Conservation (phyloP, 1,140 invertebrate genomes). For the Himalopsyche phryganea region DNA sequence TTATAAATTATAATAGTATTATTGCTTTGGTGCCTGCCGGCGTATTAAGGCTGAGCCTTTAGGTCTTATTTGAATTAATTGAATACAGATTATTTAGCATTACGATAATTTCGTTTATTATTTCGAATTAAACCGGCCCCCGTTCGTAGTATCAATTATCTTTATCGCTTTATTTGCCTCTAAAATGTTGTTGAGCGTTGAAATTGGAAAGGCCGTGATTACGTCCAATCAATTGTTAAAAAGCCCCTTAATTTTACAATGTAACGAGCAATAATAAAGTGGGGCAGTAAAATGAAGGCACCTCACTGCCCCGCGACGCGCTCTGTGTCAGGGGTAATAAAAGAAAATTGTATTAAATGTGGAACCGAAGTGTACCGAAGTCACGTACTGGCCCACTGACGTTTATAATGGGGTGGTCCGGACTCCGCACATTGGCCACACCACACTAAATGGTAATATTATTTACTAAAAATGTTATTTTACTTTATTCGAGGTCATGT, state of each 20-base stretch:
- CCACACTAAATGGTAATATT: too few relatives aligned
- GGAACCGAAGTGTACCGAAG: too few relatives aligned
- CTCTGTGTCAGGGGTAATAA: neutral
- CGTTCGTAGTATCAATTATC: neutral
- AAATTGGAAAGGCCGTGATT: slow-evolving; percentile 1
- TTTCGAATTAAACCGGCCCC: neutral
- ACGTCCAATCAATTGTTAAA: slow-evolving; percentile 1
- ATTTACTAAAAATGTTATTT: too few relatives aligned
- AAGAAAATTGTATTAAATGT: slow-evolving; percentile 1
- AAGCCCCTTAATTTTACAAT: slow-evolving; percentile 3
- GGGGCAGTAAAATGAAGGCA: neutral
- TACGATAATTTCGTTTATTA: too few relatives aligned
- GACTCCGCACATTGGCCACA: too few relatives aligned
- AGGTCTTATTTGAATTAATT: too few relatives aligned
- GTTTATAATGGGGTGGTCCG: neutral
- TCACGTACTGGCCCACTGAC: too few relatives aligned
- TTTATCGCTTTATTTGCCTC: neutral
- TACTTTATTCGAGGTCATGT: too few relatives aligned
- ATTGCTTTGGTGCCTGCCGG: too few relatives aligned
- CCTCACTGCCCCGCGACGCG: neutral
- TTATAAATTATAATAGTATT: too few relatives aligned
- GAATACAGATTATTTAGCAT: too few relatives aligned
- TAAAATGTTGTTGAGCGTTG: neutral
- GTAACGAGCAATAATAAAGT: slow-evolving; percentile 1
- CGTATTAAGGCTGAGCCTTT: too few relatives aligned